phyloP scores from a whole-genome alignment of 1,140 invertebrate species.

The Lordiphosa clarofinis region DNA sequence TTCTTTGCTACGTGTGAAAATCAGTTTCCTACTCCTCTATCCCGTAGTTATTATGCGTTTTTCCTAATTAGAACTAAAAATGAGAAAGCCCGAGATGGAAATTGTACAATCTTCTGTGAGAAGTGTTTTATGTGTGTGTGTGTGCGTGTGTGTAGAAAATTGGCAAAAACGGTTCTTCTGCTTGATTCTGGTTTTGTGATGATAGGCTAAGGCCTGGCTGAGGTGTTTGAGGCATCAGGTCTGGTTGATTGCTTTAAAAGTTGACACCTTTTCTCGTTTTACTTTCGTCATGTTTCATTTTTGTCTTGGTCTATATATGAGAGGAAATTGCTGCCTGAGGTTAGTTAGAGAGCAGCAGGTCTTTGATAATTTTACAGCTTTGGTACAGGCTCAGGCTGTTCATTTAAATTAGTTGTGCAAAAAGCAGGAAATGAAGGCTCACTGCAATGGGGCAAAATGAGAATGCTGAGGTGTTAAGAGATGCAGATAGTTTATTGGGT shows the following conservation, averaged over 20 bases:
- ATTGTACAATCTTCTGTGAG: conserved; percentile 34
- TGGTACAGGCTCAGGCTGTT: background rate
- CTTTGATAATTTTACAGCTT: conserved; percentile 19
- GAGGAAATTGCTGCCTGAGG: conserved; percentile 34
- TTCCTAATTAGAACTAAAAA: conserved; percentile 62
- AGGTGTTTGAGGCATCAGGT: conserved; percentile 2
- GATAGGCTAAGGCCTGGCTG: conserved; percentile 12
- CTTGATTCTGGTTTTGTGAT: conserved; percentile 22
- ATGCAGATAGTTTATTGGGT: too few species aligned
- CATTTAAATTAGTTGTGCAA: conserved; percentile 20
- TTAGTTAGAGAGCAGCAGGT: conserved; percentile 27
- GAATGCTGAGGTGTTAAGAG: background rate
- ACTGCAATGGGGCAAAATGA: background rate
- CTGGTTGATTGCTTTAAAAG: conserved; percentile 26
- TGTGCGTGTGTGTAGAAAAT: conserved; percentile 46
- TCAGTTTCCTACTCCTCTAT: background rate
- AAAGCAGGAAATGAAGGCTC: conserved; percentile 20
- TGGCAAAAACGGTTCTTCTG: conserved; percentile 41
- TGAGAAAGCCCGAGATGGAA: conserved; percentile 14
- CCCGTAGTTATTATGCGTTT: conserved; percentile 56
- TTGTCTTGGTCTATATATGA: conserved; percentile 2
- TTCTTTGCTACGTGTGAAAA: conserved; percentile 19
- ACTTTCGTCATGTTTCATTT: background rate
- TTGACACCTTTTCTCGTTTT: conserved; percentile 45
- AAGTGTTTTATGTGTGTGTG: conserved; percentile 13